These are phyloP conservation scores for Daboia siamensis DNA, from an alignment of 2,113 vertebrate species.

Conservation along the genomic window DNA sequence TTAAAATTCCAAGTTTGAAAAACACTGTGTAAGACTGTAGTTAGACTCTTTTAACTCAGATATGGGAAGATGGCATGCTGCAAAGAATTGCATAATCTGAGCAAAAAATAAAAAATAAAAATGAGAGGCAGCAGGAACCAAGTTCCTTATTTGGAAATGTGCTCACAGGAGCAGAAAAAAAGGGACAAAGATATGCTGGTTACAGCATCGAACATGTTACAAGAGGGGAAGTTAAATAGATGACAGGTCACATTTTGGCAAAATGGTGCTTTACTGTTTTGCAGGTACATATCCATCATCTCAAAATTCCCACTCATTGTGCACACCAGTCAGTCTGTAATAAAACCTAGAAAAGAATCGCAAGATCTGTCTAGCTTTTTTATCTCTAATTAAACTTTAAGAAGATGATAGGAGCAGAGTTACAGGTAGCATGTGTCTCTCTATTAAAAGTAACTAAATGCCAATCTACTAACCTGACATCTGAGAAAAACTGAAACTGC, in stretches of 20 bases:
- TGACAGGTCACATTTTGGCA: neutral
- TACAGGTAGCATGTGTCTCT: neutral
- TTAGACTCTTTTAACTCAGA: neutral
- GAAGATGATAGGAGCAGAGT: conserved; percentile 19
- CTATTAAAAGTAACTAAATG: conserved; percentile 16
- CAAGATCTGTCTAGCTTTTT: neutral
- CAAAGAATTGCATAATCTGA: neutral
- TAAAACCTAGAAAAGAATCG: neutral
- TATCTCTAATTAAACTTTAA: conserved; percentile 36
- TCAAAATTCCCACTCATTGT: neutral
- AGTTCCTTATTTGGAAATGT: neutral
- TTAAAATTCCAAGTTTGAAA: neutral
- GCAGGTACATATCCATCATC: neutral
- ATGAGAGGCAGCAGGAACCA: neutral
- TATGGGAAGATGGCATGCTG: neutral
- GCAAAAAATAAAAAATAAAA: neutral
- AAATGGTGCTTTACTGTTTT: neutral
- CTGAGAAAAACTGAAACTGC: neutral
- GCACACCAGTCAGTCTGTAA: neutral
- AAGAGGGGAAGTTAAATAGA: neutral
- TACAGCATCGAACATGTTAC: neutral
- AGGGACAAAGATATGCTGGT: neutral
- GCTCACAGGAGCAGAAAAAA: neutral
- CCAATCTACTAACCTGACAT: conserved; percentile 17
- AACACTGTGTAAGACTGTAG: neutral